These are phyloP conservation scores for Tautogolabrus adspersus DNA, from an alignment of 2,113 vertebrate genomes.

Conservation along the genomic window DNA sequence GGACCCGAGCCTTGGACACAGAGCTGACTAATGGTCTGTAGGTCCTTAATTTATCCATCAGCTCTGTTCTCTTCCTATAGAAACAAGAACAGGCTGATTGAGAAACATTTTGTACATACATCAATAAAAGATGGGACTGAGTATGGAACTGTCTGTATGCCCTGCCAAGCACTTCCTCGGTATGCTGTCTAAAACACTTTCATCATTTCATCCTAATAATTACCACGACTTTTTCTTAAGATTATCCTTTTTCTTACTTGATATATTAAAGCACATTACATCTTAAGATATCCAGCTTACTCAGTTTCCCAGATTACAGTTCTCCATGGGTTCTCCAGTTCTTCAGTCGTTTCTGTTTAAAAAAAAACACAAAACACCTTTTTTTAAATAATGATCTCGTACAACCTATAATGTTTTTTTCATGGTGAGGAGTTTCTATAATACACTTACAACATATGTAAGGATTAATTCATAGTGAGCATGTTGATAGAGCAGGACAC, in stretches of 20 bases:
- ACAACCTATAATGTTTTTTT: not conserved
- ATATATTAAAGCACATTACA: not conserved
- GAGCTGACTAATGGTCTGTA: conserved; percentile 32
- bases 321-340: conserved; percentile 76
- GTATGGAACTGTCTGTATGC: not conserved
- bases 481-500: too few species aligned
- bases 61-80: conserved; percentile 32
- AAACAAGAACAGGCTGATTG: not conserved
- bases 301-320: conserved; percentile 58
- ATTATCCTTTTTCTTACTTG: not conserved
- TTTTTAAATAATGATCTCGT: not conserved
- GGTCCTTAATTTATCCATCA: conserved; percentile 35
- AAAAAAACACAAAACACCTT: not conserved
- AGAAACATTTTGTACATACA: too few species aligned
- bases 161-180: too few species aligned
- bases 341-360: conserved; percentile 37
- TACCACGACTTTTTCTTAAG: not conserved
- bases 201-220: not conserved
- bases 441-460: too few species aligned
- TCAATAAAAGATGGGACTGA: too few species aligned
- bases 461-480: too few species aligned
- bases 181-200: too few species aligned
- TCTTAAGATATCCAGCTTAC: conserved; percentile 45
- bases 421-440: too few species aligned
- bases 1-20: conserved; percentile 44